These are phyloP conservation scores for Tinamus guttatus DNA, from an alignment of 2,113 vertebrate genomes.

Conservation along the genomic window DNA sequence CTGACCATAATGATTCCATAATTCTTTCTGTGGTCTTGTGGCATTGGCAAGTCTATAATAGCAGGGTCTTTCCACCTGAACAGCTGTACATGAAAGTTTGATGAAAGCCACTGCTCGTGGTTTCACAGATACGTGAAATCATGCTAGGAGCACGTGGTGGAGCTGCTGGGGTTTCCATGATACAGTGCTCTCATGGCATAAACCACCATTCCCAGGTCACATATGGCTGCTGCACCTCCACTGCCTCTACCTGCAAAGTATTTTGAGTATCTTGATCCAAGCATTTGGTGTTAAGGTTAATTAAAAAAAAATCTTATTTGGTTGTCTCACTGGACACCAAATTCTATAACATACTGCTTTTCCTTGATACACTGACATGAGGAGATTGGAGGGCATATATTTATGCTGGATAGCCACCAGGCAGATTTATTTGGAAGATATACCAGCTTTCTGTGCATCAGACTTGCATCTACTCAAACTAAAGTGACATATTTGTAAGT, in stretches of 20 bases:
- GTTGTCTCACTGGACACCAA: not conserved
- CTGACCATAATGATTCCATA: too few relatives aligned
- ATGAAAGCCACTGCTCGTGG: too few relatives aligned
- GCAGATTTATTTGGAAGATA: not conserved
- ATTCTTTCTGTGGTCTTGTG: not conserved
- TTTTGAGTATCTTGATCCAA: not conserved
- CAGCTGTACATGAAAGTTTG: not conserved
- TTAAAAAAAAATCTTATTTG: not conserved
- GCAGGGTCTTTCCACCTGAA: too few relatives aligned
- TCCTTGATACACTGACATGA: not conserved
- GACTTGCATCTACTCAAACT: not conserved
- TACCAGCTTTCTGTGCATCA: not conserved
- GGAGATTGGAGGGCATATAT: fast-evolving
- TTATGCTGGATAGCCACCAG: fast-evolving
- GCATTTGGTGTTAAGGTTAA: not conserved
- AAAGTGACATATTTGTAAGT: not conserved
- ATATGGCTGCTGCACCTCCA: fast-evolving
- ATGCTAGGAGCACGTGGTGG: not conserved
- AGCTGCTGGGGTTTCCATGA: fast-evolving
- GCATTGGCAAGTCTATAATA: fast-evolving
- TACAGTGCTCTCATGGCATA: fast-evolving
- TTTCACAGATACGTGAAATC: not conserved
- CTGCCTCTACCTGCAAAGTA: fast-evolving
- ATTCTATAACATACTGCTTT: not conserved
- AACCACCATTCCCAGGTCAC: fast-evolving